A percentile compares a stretch with the other conserved stretches of the same genome.
Evolutionary conservation across 2,888 invertebrate genomes (phyloP).

Genomic region (Candidula unifasciata): DNA sequence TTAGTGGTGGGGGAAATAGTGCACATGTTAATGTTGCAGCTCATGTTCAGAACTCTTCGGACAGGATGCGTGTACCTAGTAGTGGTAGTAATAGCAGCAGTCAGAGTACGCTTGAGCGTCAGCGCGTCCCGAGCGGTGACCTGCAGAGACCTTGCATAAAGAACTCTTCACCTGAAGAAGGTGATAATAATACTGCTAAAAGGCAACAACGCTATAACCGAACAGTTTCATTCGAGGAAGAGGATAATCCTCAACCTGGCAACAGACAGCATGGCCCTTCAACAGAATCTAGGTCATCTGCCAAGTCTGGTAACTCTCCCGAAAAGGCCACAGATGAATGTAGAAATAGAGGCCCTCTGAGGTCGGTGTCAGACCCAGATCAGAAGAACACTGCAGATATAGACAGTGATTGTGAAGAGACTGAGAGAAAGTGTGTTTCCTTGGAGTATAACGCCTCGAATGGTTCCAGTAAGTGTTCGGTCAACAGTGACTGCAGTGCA

Average conservation of each 20-base stretch:
- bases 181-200: neutral
- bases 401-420: constrained; percentile 31
- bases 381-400: constrained; percentile 1
- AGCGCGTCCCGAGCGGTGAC: constrained; percentile 18
- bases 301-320: neutral
- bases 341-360: neutral
- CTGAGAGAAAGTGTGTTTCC: constrained; percentile 42
- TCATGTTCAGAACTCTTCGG: constrained; percentile 23
- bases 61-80: constrained; percentile 36
- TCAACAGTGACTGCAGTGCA: constrained; percentile 38
- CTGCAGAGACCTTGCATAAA: constrained; percentile 41
- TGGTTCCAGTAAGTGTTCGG: constrained; percentile 44
- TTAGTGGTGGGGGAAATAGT: constrained; percentile 11
- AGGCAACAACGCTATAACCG: constrained; percentile 26
- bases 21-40: neutral
- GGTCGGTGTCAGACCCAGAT: constrained; percentile 32
- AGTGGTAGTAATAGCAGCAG: constrained; percentile 36
- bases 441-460: constrained; percentile 21
- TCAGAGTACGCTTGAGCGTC: constrained; percentile 38
- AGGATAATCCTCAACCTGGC: constrained; percentile 19
- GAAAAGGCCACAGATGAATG: neutral
- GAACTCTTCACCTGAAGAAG: constrained; percentile 13
- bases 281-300: constrained; percentile 4
- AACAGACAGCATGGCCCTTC: constrained; percentile 14
- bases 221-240: constrained; percentile 49